These are phyloP conservation scores for Melanotaenia duboulayi DNA, from an alignment of 2,113 vertebrate genomes.

Conservation along the genomic window DNA sequence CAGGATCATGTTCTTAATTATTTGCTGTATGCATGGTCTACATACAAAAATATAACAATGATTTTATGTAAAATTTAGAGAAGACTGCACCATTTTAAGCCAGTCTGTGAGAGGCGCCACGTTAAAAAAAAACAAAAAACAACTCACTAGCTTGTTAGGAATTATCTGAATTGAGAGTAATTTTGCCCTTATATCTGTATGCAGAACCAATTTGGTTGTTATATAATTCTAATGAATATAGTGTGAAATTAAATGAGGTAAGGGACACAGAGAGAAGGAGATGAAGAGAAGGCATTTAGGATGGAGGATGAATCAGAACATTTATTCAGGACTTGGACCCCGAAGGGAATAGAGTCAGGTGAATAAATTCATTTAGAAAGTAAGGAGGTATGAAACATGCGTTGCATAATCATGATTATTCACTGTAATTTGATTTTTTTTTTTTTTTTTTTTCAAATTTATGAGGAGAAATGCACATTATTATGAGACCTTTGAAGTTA, in stretches of 20 bases:
- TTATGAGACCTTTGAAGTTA: conserved; percentile 44
- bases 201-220: conserved; percentile 15
- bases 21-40: not conserved
- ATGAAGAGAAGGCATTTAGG: not conserved
- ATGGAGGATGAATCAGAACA: conserved; percentile 31
- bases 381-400: not conserved
- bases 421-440: not conserved
- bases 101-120: not conserved
- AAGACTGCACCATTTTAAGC: not conserved
- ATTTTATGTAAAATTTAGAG: not conserved
- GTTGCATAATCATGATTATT: conserved; percentile 27
- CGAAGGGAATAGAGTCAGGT: conserved; percentile 10
- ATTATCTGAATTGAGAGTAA: conserved; percentile 9
- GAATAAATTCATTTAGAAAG: conserved; percentile 30
- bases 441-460: conserved; percentile 23
- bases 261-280: conserved; percentile 10
- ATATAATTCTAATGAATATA: conserved; percentile 35
- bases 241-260: conserved; percentile 41
- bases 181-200: conserved; percentile 23
- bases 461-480: conserved; percentile 37
- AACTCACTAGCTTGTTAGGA: not conserved
- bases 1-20: not conserved
- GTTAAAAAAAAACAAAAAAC: not conserved
- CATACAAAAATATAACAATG: conserved; percentile 13
- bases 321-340: conserved; percentile 37